Evolutionary conservation across 2,888 invertebrate genomes (phyloP).

Genomic region (Pyrrhopygopsis socrates): DNA sequence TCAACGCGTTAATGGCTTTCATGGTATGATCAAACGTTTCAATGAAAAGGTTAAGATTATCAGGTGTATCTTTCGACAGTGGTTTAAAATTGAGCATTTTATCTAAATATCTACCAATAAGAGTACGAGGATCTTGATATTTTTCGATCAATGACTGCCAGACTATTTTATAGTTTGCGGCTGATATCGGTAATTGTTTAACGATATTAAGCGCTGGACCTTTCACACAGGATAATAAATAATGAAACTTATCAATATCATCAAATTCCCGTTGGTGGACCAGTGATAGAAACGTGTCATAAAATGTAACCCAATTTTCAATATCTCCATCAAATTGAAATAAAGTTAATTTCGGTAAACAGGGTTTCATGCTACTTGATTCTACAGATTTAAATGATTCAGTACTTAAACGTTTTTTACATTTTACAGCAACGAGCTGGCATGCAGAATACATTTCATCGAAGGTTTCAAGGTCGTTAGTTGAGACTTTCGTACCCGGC

Average conservation of each 20-base stretch:
- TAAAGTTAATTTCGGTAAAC: background rate
- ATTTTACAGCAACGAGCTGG: background rate
- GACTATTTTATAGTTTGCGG: background rate
- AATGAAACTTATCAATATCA: slow-evolving; percentile 30
- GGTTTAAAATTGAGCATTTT: slow-evolving; percentile 14
- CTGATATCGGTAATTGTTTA: slow-evolving; percentile 3
- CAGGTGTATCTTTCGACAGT: background rate
- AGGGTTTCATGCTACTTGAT: background rate
- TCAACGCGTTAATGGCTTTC: slow-evolving; percentile 55
- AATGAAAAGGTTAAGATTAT: slow-evolving; percentile 10
- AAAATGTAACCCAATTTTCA: slow-evolving; percentile 27
- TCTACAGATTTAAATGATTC: background rate
- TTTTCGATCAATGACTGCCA: background rate
- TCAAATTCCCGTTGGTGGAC: slow-evolving; percentile 14
- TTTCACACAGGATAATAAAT: slow-evolving; percentile 19
- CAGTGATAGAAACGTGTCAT: slow-evolving; percentile 16
- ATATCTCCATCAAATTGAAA: slow-evolving; percentile 32
- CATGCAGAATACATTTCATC: background rate
- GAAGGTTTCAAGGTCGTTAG: background rate
- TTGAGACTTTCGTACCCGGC: background rate
- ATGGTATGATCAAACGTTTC: slow-evolving; percentile 57
- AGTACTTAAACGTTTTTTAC: background rate
- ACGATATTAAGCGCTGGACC: slow-evolving; percentile 23
- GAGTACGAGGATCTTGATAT: slow-evolving; percentile 7
- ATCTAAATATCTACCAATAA: slow-evolving; percentile 1